These are phyloP conservation scores for Pasiphila rectangulata DNA, from an alignment of 2,888 invertebrate species.

Conservation along the genomic window DNA sequence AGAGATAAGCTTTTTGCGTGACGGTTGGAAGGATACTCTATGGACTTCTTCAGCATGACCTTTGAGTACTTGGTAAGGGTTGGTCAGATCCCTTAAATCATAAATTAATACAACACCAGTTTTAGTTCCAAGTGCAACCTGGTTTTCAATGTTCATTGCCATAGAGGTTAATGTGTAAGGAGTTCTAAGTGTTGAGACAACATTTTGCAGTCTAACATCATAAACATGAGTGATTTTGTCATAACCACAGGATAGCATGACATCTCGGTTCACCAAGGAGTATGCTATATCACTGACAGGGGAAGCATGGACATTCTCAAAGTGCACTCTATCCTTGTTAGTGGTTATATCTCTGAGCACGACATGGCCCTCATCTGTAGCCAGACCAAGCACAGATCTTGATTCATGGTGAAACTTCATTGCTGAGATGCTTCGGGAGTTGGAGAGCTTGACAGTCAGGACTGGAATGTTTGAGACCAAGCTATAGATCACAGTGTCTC, in stretches of 20 bases:
- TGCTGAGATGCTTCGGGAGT: conserved; percentile 68
- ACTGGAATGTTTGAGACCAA: conserved; percentile 74
- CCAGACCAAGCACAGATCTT: conserved; percentile 65
- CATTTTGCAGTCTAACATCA: conserved; percentile 73
- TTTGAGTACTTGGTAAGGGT: conserved; percentile 67
- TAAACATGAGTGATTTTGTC: conserved; percentile 81
- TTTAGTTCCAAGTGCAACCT: conserved; percentile 79
- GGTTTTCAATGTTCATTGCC: conserved; percentile 67
- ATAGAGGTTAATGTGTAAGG: conserved; percentile 63
- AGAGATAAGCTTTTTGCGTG: conserved; percentile 52
- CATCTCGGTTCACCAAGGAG: conserved; percentile 78
- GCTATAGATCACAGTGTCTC: conserved; percentile 75
- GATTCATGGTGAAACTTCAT: conserved; percentile 76
- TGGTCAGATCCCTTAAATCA: conserved; percentile 77
- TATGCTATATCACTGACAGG: conserved; percentile 80
- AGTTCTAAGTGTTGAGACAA: conserved; percentile 67
- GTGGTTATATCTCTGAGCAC: conserved; percentile 67
- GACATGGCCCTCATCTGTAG: conserved; percentile 77
- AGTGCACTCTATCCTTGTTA: conserved; percentile 70
- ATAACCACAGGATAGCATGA: conserved; percentile 78
- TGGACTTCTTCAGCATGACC: conserved; percentile 75
- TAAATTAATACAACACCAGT: conserved; percentile 77
- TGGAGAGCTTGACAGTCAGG: conserved; percentile 61
- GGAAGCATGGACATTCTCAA: conserved; percentile 78
- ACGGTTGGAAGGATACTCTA: conserved; percentile 72